Percentiles rank a stretch among this genome's conserved stretches.
Conservation (phyloP, 2,888 invertebrate genomes). For the Diachrysia chrysitis region DNA sequence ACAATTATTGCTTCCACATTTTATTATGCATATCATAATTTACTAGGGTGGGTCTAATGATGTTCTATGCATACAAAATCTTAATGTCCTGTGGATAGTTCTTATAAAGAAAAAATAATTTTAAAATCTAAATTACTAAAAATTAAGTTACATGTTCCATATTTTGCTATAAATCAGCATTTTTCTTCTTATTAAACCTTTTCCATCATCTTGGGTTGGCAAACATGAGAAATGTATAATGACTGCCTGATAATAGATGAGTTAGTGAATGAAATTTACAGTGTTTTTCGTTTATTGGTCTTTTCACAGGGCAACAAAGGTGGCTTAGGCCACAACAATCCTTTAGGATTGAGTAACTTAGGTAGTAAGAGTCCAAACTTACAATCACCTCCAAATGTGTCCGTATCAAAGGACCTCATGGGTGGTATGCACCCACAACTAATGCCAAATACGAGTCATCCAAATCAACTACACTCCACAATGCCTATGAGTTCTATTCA, state of each 20-base stretch:
- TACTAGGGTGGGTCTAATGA: no score
- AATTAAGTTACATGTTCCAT: no score
- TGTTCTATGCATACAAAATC: no score
- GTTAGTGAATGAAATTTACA: conserved; percentile 71
- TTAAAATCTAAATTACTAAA: no score
- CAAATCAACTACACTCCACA: conserved; percentile 87
- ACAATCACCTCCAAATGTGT: conserved; percentile 95
- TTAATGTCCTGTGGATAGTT: no score
- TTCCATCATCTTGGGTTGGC: not conserved
- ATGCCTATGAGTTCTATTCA: conserved; percentile 93
- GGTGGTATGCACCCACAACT: conserved; percentile 92
- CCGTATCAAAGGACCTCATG: conserved; percentile 94
- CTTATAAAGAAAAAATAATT: no score
- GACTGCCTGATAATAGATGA: not conserved
- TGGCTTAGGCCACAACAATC: conserved; percentile 92
- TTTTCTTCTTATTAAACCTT: no score
- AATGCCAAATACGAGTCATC: conserved; percentile 93
- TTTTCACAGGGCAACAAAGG: conserved; percentile 92
- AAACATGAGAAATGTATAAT: not conserved
- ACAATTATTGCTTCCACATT: not conserved
- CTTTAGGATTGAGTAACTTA: conserved; percentile 92
- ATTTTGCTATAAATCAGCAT: no score
- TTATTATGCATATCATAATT: not conserved
- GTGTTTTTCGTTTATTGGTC: conserved; percentile 82
- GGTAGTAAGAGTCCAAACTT: conserved; percentile 95